A percentile compares a stretch with the other conserved stretches of the same genome.
These are phyloP conservation scores for Beris chalybata DNA, from an alignment of 2,888 invertebrate genomes.

Conservation along the genomic window DNA sequence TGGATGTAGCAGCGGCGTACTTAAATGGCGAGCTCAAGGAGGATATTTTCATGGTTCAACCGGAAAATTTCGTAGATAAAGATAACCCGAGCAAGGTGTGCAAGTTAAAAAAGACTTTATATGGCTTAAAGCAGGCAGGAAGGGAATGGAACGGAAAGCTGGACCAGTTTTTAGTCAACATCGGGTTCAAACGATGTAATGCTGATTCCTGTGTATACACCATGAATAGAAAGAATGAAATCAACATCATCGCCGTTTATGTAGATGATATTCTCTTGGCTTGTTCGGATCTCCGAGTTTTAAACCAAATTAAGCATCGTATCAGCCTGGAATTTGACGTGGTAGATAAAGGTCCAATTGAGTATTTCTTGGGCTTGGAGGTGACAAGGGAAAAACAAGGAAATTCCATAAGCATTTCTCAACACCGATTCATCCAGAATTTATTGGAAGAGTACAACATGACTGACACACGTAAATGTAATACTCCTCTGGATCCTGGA, in stretches of 20 bases:
- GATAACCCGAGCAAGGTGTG: constrained; percentile 1
- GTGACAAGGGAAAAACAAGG: background rate
- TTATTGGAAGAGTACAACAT: constrained; percentile 10
- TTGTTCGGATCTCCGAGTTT: background rate
- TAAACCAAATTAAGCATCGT: background rate
- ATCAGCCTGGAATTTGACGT: background rate
- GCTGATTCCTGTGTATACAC: background rate
- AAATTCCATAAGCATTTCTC: background rate
- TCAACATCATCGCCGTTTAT: background rate
- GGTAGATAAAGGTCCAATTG: constrained; percentile 1
- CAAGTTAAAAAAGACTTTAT: constrained; percentile 1
- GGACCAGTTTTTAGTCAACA: background rate
- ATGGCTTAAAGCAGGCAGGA: constrained; percentile 7
- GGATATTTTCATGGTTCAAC: constrained; percentile 34
- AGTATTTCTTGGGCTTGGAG: constrained; percentile 5
- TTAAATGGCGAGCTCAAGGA: constrained; percentile 30
- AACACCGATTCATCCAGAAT: background rate
- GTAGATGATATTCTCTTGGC: background rate
- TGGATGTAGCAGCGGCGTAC: constrained; percentile 33
- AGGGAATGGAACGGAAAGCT: background rate
- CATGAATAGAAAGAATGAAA: background rate
- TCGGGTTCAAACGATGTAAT: background rate
- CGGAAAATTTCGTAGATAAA: constrained; percentile 16
- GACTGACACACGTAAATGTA: constrained; percentile 15
- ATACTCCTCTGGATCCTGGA: constrained; percentile 31